phyloP scores from a whole-genome alignment of 2,888 invertebrate genomes.

The Ormia ochracea region DNA sequence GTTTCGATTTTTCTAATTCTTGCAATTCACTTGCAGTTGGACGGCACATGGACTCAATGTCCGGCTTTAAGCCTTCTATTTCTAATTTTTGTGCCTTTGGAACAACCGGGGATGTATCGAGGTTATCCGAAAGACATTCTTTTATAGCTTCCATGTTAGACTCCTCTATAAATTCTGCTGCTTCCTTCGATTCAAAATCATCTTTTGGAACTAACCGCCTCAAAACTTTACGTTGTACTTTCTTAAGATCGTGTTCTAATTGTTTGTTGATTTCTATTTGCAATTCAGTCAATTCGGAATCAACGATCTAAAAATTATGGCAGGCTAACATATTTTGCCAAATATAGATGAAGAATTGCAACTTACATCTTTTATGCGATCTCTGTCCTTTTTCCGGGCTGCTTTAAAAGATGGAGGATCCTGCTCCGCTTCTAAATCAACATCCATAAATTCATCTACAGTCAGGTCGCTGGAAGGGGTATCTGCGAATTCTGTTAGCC shows the following conservation, averaged over 20 bases:
- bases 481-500: slow-evolving; percentile 95
- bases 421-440: slow-evolving; percentile 96
- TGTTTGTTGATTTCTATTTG: slow-evolving; percentile 91
- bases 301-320: slow-evolving; percentile 72
- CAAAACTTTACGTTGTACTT: slow-evolving; percentile 71
- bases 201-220: slow-evolving; percentile 64
- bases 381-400: slow-evolving; percentile 91
- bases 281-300: slow-evolving; percentile 85
- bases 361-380: slow-evolving; percentile 85
- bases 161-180: slow-evolving; percentile 77
- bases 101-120: slow-evolving; percentile 63
- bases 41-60: slow-evolving; percentile 87
- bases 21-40: slow-evolving; percentile 77
- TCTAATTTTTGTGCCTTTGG: slow-evolving; percentile 64
- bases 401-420: slow-evolving; percentile 96
- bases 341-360: not conserved
- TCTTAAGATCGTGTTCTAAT: slow-evolving; percentile 82
- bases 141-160: slow-evolving; percentile 77
- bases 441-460: slow-evolving; percentile 96
- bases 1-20: slow-evolving; percentile 75
- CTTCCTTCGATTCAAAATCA: slow-evolving; percentile 75
- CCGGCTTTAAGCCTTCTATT: slow-evolving; percentile 80
- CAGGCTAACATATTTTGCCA: not conserved
- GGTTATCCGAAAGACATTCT: slow-evolving; percentile 73
- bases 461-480: slow-evolving; percentile 97